Base-by-base conservation (phyloP, 2,113 vertebrate genomes). In the Protomyctophum bolini region DNA sequence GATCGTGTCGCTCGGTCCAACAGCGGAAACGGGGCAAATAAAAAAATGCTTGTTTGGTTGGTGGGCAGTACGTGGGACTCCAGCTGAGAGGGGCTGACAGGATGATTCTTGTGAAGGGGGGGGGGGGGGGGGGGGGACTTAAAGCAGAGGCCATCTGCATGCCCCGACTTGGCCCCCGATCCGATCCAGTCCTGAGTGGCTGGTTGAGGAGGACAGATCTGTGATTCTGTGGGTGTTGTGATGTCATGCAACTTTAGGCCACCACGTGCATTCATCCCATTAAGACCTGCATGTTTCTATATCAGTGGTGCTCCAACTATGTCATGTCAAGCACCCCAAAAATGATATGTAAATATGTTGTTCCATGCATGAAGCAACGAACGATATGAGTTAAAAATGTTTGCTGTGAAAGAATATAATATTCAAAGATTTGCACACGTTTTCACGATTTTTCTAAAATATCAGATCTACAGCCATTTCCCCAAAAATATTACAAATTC, bases 21-120 rank as follows among this genome's bases (percentile, higher is more conserved):
- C 83, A 86, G 82, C 93, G 93, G 93, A 94, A 92, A 91, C 86
- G 82, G 33, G 33, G 81, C 76, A 72, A 71, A 81, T 84, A 87
- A 87, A 84, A 89, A 90, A 83, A 88, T 62, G 74, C 80, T 75
- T 84, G 86, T 89, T 88, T 80, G 83, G 83, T 85, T 84, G 33
- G 77, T 84, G 33, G 77, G 81, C 85, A 72, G 80, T 41, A 6
- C 33, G 5, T 79, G 84, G 80, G 71, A 83, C 88, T 2, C 83
- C 93, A 93, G 93, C 92, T 94, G 92, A 94, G 89, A 78, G 63
- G 89, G 84, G 80, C 83, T 76, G 76, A 92, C 89, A 91, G 88
- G 89, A 82, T 89, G 87, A 90, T 91, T 91, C 88, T 85, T 91
- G 86, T 91, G 87, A 89, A 85, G 52, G 33, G 5, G 33, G 2